Percentiles rank a stretch among this genome's conserved stretches.
Conservation (phyloP, 2,113 vertebrate species). For the Grus americana region DNA sequence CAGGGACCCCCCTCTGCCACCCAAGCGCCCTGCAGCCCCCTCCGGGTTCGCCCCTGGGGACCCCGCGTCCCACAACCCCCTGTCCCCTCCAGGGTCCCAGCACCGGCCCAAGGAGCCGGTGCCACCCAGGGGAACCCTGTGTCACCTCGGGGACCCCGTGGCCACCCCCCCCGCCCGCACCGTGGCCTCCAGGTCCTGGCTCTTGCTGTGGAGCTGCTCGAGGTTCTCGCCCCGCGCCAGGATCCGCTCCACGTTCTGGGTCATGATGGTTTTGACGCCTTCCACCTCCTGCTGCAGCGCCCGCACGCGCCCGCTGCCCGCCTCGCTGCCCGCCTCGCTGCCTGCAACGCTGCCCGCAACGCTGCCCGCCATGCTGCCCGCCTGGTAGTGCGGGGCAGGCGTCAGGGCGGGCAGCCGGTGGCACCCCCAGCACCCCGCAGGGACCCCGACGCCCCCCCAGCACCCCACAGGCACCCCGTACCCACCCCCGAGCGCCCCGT, state of each 20-base stretch:
- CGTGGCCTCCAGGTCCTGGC: constrained; percentile 88
- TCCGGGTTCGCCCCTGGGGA: rapidly evolving
- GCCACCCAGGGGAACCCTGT: too few species aligned
- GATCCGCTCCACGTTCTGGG: constrained; percentile 91
- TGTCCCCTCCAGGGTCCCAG: too few species aligned
- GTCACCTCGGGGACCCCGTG: not conserved
- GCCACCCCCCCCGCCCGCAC: constrained; percentile 65
- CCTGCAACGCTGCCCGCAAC: too few species aligned
- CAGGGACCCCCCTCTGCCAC: not conserved
- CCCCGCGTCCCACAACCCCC: not conserved
- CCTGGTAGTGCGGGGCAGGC: too few species aligned
- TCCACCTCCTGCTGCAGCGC: constrained; percentile 85
- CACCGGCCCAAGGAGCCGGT: too few species aligned
- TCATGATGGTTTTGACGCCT: constrained; percentile 90
- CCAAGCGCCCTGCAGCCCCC: too few species aligned
- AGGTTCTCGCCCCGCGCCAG: constrained; percentile 90
- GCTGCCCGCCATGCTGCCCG: not conserved
- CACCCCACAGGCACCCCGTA: too few species aligned
- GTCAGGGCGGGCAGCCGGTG: not conserved
- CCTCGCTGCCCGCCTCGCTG: not conserved
- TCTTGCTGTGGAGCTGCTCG: constrained; percentile 90
- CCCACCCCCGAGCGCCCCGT: too few species aligned
- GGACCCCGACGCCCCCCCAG: too few species aligned
- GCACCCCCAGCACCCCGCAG: not conserved
- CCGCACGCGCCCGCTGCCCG: constrained; percentile 66